Percentiles rank a stretch among this genome's conserved stretches.
Evolutionary conservation across 2,113 vertebrate species (phyloP).

Genomic region (Taurulus bubalis): DNA sequence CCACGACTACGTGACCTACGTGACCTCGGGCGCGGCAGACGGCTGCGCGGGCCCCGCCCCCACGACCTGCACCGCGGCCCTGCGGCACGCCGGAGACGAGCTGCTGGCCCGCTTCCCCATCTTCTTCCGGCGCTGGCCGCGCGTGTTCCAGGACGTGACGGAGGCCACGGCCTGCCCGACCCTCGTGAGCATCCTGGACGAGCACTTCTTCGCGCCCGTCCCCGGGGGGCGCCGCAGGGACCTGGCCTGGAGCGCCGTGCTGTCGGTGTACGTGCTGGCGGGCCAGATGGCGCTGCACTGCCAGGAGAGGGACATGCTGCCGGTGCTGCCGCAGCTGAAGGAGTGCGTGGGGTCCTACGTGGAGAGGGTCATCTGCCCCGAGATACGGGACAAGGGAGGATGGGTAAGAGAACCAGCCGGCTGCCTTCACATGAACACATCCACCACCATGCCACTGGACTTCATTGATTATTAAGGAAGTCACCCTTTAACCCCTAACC

Average conservation of each 20-base stretch:
- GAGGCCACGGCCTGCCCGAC: conserved; percentile 74
- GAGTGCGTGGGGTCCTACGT: conserved; percentile 81
- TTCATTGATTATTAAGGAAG: neutral
- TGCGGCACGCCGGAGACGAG: conserved; percentile 80
- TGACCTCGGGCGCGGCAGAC: conserved; percentile 68
- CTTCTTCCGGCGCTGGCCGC: conserved; percentile 85
- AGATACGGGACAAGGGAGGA: conserved; percentile 81
- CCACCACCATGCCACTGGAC: neutral
- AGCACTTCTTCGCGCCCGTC: conserved; percentile 75
- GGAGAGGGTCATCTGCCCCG: conserved; percentile 82
- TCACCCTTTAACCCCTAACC: neutral
- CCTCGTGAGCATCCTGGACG: conserved; percentile 79
- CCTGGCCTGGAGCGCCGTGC: conserved; percentile 81
- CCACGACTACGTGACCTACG: conserved; percentile 80
- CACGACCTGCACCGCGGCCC: conserved; percentile 67
- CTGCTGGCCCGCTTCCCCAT: conserved; percentile 82
- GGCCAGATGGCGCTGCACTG: conserved; percentile 85
- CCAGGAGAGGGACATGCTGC: conserved; percentile 75
- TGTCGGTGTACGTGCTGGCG: conserved; percentile 84
- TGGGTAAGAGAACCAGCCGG: conserved; percentile 68
- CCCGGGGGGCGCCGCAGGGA: conserved; percentile 65
- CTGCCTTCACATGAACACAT: neutral
- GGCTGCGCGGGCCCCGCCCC: conserved; percentile 58
- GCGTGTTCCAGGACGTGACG: conserved; percentile 81
- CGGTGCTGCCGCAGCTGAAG: conserved; percentile 74